Percentiles rank a stretch among this genome's conserved stretches.
These are phyloP conservation scores for Platycheirus rosarum DNA, from an alignment of 2,888 invertebrate genomes.

Conservation along the genomic window DNA sequence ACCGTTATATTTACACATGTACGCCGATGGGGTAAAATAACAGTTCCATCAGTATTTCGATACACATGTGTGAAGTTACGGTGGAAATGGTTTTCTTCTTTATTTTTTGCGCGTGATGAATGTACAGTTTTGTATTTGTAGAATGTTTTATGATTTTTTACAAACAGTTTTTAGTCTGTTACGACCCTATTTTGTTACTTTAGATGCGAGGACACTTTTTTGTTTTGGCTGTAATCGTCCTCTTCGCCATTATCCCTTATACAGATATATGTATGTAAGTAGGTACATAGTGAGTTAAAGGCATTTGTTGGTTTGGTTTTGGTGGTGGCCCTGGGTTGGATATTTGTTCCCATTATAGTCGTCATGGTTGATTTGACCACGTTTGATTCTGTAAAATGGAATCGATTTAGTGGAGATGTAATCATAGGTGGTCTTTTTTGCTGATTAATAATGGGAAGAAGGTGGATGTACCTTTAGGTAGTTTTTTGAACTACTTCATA, in stretches of 20 bases:
- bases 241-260: background rate
- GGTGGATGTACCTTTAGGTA: background rate
- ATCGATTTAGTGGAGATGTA: conserved; percentile 70
- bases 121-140: conserved; percentile 67
- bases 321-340: conserved; percentile 19
- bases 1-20: conserved; percentile 65
- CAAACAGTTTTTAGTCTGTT: background rate
- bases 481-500: no score
- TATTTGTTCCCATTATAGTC: conserved; percentile 48
- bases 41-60: conserved; percentile 19
- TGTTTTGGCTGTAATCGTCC: conserved; percentile 19
- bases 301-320: conserved; percentile 40
- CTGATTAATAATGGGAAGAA: background rate
- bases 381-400: conserved; percentile 65
- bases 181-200: conserved; percentile 41
- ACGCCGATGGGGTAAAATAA: conserved; percentile 56
- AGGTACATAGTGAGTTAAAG: conserved; percentile 68
- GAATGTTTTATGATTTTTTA: conserved; percentile 65
- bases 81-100: conserved; percentile 70
- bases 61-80: conserved; percentile 6
- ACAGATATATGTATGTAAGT: no score
- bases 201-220: conserved; percentile 37
- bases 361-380: conserved; percentile 70
- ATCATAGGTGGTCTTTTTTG: conserved; percentile 33
- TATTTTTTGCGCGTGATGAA: conserved; percentile 63